Conservation (phyloP, 2,888 invertebrate genomes). For the Rhyacophila evoluta region DNA sequence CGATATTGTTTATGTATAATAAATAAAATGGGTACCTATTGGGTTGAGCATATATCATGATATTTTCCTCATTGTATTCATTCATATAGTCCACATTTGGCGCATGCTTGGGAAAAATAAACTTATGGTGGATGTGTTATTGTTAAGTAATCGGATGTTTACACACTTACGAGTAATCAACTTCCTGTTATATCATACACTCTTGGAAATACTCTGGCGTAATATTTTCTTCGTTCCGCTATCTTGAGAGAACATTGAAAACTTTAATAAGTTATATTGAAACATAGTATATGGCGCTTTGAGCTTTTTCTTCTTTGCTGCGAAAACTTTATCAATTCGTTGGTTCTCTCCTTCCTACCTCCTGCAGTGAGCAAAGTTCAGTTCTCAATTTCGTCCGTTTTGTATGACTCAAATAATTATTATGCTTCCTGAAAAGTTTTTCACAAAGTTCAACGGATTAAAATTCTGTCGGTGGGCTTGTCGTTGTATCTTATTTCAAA, state of each 20-base stretch:
- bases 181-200: too few relatives aligned
- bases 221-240: background rate
- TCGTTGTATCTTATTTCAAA: background rate
- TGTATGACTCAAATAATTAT: constrained; percentile 9
- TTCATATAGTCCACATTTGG: too few relatives aligned
- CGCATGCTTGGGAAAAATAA: too few relatives aligned
- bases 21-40: too few relatives aligned
- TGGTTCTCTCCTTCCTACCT: background rate
- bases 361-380: constrained; percentile 7
- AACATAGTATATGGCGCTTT: background rate
- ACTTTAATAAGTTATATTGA: constrained; percentile 18
- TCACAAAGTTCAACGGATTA: background rate
- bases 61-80: too few relatives aligned
- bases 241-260: background rate
- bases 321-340: constrained; percentile 11
- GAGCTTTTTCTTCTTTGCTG: background rate
- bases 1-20: too few relatives aligned
- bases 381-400: constrained; percentile 10
- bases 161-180: too few relatives aligned
- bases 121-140: too few relatives aligned
- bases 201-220: too few relatives aligned
- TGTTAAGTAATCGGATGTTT: too few relatives aligned
- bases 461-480: background rate
- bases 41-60: too few relatives aligned
- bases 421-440: background rate